Evolutionary conservation across 2,888 invertebrate genomes (phyloP), one percentile per base, ranked within the genome.

Genomic region (Chalcosyrphus nemorum): DNA sequence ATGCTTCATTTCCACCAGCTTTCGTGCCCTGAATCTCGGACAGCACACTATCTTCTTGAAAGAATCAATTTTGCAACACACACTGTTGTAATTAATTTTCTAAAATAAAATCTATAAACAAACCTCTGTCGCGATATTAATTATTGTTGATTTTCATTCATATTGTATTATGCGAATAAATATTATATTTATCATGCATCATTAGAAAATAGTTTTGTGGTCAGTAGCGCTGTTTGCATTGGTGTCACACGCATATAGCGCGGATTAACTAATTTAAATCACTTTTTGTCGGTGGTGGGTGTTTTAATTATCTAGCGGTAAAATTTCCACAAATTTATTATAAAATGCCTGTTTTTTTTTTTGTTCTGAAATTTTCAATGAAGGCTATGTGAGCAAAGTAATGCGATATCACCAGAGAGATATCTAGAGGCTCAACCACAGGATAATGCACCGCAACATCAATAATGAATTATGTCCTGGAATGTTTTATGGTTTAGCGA

Each of bases 211-310:
- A 63, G 63, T 65, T 65, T 19, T 52, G 76, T 43, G 76, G 81
- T 71, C 9, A 45, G 47, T 41, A 59, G 13, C 9, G 27, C 15
- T 50, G 27, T 59, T 65, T 59, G 17, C 21, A 47, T 7, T 56
- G 19, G 27, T 32, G 24, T 27, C 57, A 65, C 29, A 61, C 11
- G 1, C 41, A 65, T 19, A 21, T 15, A 70, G 7, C 41, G 7
- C 11, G 29, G 61, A 56, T 75, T 68, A 56, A 65, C 76, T 76
- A 61, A 76, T 57, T 81, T 76, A 65, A 81, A 76, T 81, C 70
- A 70, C 68, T 76, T 71, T 81, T 76, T 50, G n/a, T n/a, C n/a
- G n/a, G n/a, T n/a, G 19, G 11, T 2, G 24, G 15, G 6, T 9
- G 7, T 41, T 81, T 76, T 81, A 81, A 81, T 76, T 81, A 76